Base-by-base conservation (phyloP, 2,113 vertebrate species). In the Bungarus multicinctus region DNA sequence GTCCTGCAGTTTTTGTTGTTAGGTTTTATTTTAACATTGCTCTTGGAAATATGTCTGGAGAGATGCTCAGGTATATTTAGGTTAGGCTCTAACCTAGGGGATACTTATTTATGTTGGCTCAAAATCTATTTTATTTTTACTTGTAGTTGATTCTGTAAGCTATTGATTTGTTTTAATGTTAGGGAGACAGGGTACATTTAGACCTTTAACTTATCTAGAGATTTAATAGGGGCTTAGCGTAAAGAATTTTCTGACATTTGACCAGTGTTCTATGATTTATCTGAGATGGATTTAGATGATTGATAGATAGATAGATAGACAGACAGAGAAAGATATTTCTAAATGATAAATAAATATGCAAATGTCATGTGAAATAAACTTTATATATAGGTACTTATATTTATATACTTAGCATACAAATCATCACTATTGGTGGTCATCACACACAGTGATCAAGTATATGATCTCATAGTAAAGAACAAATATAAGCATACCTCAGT, bases 131-230 rank as follows among this genome's bases (percentile, higher is more conserved):
- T 54, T 81, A 43, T 81, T 81, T 43, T 85, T 57, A 89, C 89
- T 85, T 58, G 50, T 85, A 85, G 64, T 85, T 89, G 34, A 43
- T 54, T 54, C 54, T 89, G 52, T 81, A 85, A 89, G 45, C 34
- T 57, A 89, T 85, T 92, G 64, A 85, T 92, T 89, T 89, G 27
- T 54, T 55, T 81, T 57, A 92, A 89, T 57, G 55, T 89, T 53
- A 50, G 64, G 87, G 52, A 85, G 45, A 50, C n/a, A 88, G 3
- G 45, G 8, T 39, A 55, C 20, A 23, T 39, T 55, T 69, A 88
- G 50, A 74, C 45, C 57, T 69, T 88, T 43, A 57, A 89, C 5
- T 50, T 27, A 25, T 89, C 7, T 54, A 47, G 57, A 92, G 91
- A 92, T 89, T 57, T 85, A 92, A 85, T 27, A 81, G 64, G 39